Conservation (phyloP, 1,140 invertebrate genomes). For the Drosophila asahinai region DNA sequence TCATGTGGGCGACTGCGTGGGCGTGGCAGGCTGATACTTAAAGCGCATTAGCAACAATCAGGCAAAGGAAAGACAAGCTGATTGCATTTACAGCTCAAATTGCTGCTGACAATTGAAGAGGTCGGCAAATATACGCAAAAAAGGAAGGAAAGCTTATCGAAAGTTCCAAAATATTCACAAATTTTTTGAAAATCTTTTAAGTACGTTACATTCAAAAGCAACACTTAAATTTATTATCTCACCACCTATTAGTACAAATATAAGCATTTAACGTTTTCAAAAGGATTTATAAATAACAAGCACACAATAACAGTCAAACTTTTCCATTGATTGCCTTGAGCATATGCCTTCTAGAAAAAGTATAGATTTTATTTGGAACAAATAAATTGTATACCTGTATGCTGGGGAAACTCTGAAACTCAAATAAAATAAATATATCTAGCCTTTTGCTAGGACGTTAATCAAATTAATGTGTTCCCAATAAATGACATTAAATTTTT, state of each 20-base stretch:
- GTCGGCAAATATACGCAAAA: constrained; percentile 56
- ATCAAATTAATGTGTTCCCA: constrained; percentile 78
- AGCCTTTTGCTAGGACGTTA: constrained; percentile 41
- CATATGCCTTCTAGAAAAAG: neutral
- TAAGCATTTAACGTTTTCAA: neutral
- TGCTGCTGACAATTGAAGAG: constrained; percentile 59
- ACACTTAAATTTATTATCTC: too few relatives aligned
- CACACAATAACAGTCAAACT: neutral
- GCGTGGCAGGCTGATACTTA: constrained; percentile 47
- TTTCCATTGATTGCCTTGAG: too few relatives aligned
- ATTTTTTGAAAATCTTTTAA: neutral
- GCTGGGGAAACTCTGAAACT: constrained; percentile 39
- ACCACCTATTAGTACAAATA: neutral
- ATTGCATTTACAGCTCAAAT: constrained; percentile 70
- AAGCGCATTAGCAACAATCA: constrained; percentile 67
- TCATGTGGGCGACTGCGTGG: constrained; percentile 54
- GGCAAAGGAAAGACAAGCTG: constrained; percentile 38
- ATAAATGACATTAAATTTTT: constrained; percentile 77
- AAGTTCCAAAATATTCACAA: neutral
- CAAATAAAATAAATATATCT: constrained; percentile 65
- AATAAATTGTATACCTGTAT: constrained; percentile 11
- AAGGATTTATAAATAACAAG: neutral
- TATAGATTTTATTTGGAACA: constrained; percentile 4
- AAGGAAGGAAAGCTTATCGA: neutral
- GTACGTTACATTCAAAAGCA: too few relatives aligned